Conservation (phyloP, 2,797 vertebrate species). For the Chrysocyon brachyurus region DNA sequence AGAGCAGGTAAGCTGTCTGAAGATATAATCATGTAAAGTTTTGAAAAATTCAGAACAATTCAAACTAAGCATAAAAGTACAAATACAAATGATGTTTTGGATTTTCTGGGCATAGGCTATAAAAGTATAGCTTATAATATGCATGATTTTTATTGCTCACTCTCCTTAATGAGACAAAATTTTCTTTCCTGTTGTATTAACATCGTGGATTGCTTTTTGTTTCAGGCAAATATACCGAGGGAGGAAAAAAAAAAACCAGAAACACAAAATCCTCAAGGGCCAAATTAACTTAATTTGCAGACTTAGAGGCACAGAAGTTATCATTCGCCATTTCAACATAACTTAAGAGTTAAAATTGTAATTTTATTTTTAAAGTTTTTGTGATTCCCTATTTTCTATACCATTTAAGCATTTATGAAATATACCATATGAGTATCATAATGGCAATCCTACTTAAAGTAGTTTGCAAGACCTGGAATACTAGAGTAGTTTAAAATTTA, state of each 20-base stretch:
- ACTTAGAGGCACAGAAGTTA: conserved; percentile 34
- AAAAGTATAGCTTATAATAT: background rate
- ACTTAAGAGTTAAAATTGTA: background rate
- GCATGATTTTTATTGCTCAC: background rate
- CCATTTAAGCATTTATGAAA: background rate
- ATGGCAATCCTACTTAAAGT: background rate
- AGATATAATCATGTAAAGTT: background rate
- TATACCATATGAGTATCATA: background rate
- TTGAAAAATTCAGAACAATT: conserved; percentile 27
- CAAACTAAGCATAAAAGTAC: background rate
- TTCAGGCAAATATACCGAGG: background rate
- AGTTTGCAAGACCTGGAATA: background rate
- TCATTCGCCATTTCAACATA: background rate
- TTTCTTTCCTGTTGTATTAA: conserved; percentile 33
- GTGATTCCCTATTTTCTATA: conserved; percentile 22
- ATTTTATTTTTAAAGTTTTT: conserved; percentile 33
- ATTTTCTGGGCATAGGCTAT: background rate
- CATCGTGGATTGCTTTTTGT: background rate
- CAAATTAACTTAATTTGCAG: conserved; percentile 48
- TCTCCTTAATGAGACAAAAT: background rate
- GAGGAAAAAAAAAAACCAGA: background rate
- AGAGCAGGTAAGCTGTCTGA: background rate
- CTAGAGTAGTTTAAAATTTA: conserved; percentile 30
- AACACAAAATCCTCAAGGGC: background rate
- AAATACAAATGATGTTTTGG: background rate